These are phyloP conservation scores for Rhizomys pruinosus DNA, from an alignment of 2,113 vertebrate genomes.

Conservation along the genomic window DNA sequence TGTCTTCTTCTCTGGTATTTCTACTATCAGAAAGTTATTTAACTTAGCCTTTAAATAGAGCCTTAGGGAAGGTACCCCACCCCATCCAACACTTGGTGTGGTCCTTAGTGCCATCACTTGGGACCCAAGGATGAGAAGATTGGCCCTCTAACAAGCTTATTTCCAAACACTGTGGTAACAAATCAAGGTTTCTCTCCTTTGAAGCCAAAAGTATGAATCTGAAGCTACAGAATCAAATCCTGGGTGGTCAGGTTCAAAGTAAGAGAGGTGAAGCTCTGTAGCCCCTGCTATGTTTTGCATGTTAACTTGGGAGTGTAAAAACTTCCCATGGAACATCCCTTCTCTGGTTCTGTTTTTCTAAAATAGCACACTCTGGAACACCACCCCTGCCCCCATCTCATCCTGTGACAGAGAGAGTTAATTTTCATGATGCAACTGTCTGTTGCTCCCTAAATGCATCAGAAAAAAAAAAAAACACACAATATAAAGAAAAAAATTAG, in stretches of 20 bases:
- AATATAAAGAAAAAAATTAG: not conserved
- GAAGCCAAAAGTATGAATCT: not conserved
- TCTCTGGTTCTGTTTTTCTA: not conserved
- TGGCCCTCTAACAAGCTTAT: not conserved
- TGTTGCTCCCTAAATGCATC: not conserved
- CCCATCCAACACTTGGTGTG: not conserved
- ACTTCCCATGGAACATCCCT: not conserved
- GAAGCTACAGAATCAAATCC: not conserved
- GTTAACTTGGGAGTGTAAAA: not conserved
- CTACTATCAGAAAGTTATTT: not conserved
- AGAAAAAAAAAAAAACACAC: not conserved
- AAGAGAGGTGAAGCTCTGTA: not conserved
- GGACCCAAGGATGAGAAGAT: too few relatives aligned
- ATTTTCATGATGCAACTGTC: not conserved
- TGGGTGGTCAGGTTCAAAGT: not conserved
- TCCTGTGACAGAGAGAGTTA: not conserved
- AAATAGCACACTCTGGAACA: not conserved
- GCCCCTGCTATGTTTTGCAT: not conserved
- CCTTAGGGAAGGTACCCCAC: not conserved
- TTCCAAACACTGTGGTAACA: not conserved
- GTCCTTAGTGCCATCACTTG: not conserved
- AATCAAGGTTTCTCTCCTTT: not conserved
- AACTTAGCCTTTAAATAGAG: conserved; percentile 3
- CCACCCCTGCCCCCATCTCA: not conserved
- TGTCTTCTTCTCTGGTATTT: conserved; percentile 51